phyloP scores from a whole-genome alignment of 2,888 invertebrate species.

The Pherbina coryleti region DNA sequence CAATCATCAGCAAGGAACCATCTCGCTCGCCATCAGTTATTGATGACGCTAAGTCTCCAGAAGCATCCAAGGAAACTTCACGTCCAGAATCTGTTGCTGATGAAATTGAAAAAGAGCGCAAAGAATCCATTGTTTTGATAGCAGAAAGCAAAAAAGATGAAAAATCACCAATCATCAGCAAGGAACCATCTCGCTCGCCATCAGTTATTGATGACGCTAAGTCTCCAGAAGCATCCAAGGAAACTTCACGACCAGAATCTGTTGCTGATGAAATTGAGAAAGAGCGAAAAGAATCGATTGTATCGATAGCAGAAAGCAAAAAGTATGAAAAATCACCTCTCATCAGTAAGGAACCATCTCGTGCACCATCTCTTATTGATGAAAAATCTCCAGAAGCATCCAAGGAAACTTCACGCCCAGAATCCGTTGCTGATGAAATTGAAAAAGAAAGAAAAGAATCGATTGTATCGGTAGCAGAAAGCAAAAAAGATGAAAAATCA shows the following conservation, averaged over 20 bases:
- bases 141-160: constrained; percentile 45
- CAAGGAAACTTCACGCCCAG: constrained; percentile 34
- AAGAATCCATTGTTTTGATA: constrained; percentile 39
- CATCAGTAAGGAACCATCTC: constrained; percentile 48
- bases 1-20: constrained; percentile 31
- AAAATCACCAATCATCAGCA: constrained; percentile 18
- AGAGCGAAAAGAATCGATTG: constrained; percentile 40
- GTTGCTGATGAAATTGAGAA: constrained; percentile 30
- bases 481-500: constrained; percentile 41
- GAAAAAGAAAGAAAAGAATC: constrained; percentile 40
- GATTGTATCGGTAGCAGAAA: constrained; percentile 37
- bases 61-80: constrained; percentile 55
- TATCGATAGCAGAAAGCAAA: constrained; percentile 22
- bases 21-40: constrained; percentile 37
- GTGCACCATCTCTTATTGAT: constrained; percentile 10
- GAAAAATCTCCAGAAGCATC: constrained; percentile 54
- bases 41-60: constrained; percentile 35
- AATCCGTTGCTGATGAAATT: constrained; percentile 52
- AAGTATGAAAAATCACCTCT: constrained; percentile 25
- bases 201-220: constrained; percentile 40
- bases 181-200: constrained; percentile 37
- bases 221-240: constrained; percentile 45
- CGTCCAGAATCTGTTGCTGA: constrained; percentile 56
- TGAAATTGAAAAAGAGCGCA: constrained; percentile 38
- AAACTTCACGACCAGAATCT: constrained; percentile 42